Evolutionary conservation across 2,888 invertebrate species (phyloP), one percentile per base, ranked within the genome.

Genomic region (Lomographa bimaculata): DNA sequence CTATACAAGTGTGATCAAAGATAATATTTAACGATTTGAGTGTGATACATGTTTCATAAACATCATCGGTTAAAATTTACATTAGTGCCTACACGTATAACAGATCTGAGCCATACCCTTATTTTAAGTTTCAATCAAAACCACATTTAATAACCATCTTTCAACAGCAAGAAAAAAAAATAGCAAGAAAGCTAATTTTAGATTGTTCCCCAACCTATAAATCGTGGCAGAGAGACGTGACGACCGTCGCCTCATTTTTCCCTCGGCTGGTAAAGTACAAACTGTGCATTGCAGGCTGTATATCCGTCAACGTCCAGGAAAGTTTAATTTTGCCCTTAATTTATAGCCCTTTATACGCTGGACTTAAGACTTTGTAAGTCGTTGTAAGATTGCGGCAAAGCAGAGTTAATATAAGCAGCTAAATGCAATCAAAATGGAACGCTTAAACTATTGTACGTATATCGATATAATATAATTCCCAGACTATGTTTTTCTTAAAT

Each of bases 221-320:
- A 70, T 71, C 60, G 49, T 44, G 50, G 33, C 9, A 30, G 40
- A 43, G 44, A 53, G 60, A 65, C 61, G 63, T 60, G 59, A 53
- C 53, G 38, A 52, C 34, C 46, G 60, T 47, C 54, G 52, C 54
- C 63, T 70, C 64, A 72, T 79, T 83, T 82, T 78, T 72, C 64
- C 60, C 62, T 62, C 62, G 61, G 70, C 56, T 58, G 60, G 54
- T 58, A 55, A 59, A 58, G 64, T 61, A 64, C 64, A 72, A 75
- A 70, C 64, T 57, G 59, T 64, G 54, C 62, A 62, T 54, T 71
- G 71, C 68, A 70, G 61, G 60, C 75, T 72, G 72, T 86, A 85
- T 82, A 86, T 86, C 84, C 83, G 80, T 85, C 86, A 85, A 74
- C 64, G 86, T 85, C 84, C 65, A 58, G 62, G 70, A 71, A 62